Base-by-base conservation (phyloP, 2,888 invertebrate genomes). In the Saturnia japonica region DNA sequence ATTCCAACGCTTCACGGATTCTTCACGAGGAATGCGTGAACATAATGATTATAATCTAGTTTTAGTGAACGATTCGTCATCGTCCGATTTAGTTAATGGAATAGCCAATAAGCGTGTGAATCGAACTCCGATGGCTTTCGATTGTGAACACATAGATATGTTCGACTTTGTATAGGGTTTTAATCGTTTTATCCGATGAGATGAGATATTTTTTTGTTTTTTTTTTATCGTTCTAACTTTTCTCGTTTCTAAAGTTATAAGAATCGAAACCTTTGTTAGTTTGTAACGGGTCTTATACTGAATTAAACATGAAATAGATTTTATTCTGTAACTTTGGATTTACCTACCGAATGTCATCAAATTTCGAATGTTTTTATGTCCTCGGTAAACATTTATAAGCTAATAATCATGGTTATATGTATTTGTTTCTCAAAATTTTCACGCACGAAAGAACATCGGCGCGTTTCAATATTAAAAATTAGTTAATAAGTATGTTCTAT, bases 41-140 rank as follows among this genome's bases (percentile, higher is more conserved):
- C 70, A 57, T 67, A 91, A 92, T 91, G 89, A 91, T 92, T 90
- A 88, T 92, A 92, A 93, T 93, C 91, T 91, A 88, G 90, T 87
- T 90, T 90, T 88, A 90, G 87, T 89, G 88, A 82, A 81, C 89
- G 91, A 93, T 93, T 93, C 93, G 93, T 93, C 92, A 93, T 91
- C 91, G 90, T 91, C 86, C 84, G 90, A 91, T 90, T 91, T 91
- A 85, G 88, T 92, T 93, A 92, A 92, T 92, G 91, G 91, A 90
- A 92, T 90, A 89, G 86, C 84, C 88, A 88, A 91, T 88, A 87
- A 83, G 84, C 91, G 91, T 92, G 92, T 91, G 91, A 92, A 91
- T 82, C 84, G 84, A 75, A 77, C 75, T 57, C 67, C 75, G 82
- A 87, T 87, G 85, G 81, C 84, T 86, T 80, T 83, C 82, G 81